Evolutionary conservation across 1,140 invertebrate species (phyloP).

Genomic region (Apis laboriosa): DNA sequence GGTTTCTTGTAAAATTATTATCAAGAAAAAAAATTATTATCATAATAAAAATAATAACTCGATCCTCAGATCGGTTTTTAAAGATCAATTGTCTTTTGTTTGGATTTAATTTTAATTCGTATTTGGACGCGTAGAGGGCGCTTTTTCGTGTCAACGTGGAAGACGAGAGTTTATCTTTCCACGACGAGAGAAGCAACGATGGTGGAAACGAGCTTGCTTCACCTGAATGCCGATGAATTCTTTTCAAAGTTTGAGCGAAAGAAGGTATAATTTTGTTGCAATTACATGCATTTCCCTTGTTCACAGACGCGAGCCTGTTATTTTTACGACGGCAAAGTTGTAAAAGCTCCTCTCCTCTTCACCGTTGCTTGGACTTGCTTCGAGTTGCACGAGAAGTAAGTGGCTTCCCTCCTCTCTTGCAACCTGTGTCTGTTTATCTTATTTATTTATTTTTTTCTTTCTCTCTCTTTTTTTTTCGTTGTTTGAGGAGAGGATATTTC

Average conservation of each 20-base stretch:
- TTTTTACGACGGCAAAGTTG: not conserved
- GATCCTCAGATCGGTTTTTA: too few species aligned
- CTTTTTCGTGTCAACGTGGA: not conserved
- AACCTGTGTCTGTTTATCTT: not conserved
- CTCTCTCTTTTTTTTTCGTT: too few species aligned
- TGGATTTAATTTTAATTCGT: too few species aligned
- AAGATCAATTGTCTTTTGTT: too few species aligned
- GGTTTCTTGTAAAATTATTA: too few species aligned
- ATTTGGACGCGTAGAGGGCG: too few species aligned
- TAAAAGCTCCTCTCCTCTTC: not conserved
- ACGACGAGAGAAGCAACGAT: not conserved
- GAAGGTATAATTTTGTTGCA: constrained; percentile 35
- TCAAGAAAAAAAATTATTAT: too few species aligned
- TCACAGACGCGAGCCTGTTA: constrained; percentile 11
- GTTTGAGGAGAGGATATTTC: too few species aligned
- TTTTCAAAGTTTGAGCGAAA: constrained; percentile 34
- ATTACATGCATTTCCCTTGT: constrained; percentile 28
- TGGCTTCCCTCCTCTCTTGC: not conserved
- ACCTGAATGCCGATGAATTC: constrained; percentile 41
- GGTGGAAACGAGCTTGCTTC: constrained; percentile 20
- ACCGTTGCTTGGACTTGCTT: not conserved
- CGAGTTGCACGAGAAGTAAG: not conserved
- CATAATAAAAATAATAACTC: too few species aligned
- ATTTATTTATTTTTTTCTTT: not conserved
- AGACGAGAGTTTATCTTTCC: not conserved